Evolutionary conservation across 35 echinoderm and acorn worm genomes (phyloP), one percentile per base, ranked within the genome.

Genomic region (Strongylocentrotus purpuratus): DNA sequence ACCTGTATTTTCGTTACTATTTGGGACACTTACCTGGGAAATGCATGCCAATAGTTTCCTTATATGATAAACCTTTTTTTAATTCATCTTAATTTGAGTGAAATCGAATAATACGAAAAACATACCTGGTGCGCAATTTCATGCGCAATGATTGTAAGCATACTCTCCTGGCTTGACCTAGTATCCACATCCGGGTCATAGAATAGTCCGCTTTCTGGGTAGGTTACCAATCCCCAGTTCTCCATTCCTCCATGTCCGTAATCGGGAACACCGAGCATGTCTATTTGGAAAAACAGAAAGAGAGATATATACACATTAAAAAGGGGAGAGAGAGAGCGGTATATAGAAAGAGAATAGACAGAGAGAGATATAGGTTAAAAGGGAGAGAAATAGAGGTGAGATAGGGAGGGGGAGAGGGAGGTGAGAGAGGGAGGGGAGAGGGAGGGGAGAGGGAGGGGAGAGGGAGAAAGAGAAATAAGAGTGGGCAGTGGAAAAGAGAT

Each of bases 221-320:
- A 97, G 25, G 89, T 96, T 12, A 97, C 96, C 28, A 97, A 87
- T 1, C 97, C 97, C 97, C 97, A 97, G 94, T 97, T 96, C 48
- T 97, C 97, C 97, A 97, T 97, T 0, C 95, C 97, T 48, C 95
- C 97, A 7, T 94, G 87, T 45, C 48, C 95, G 41, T 96, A 97
- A 46, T 96, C 95, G 12, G 95, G 97, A 20, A 97, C 87, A 13
- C 88, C 97, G 32, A 97, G 94, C 85, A 95, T 95, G 31, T 97
- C 96, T 97, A 33, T 94, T 94, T 9, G 9, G 25, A 86, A 78
- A 18, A 20, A 32, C 22, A 59, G 33, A 11, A 5, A 45, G 71
- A 32, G 33, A 88, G 35, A 20, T 31, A 33, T 59, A 59, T 59
- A 59, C n/a, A n/a, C n/a, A n/a, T n/a, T n/a, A 59, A 17, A 59